Evolutionary conservation across 2,888 invertebrate species (phyloP), one percentile per base, ranked within the genome.

Genomic region (Meghimatium bilineatum): DNA sequence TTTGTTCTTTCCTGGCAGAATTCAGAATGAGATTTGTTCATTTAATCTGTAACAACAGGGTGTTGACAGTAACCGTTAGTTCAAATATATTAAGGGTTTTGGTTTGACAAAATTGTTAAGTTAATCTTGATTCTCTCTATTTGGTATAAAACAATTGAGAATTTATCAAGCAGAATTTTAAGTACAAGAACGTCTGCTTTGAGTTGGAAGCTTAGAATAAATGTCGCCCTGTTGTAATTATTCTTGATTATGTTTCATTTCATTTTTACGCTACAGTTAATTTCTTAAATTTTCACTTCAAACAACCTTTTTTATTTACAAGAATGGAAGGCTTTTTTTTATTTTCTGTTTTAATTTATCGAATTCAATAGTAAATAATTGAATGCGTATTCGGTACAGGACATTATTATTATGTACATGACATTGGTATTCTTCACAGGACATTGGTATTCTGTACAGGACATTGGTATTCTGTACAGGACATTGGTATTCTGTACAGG

Each of bases 121-220:
- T 71, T 36, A 14, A 38, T 71, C 23, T 38, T 71, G 1, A 26
- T 38, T 71, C 2, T 20, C 23, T 71, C 38, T 71, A 12, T 71
- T 71, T 38, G 1, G 38, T 36, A 6, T 26, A 10, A 8, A 36
- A 36, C 36, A 71, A 38, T 36, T 36, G 26, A 26, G 2, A 38
- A 71, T 71, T 71, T 71, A 71, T 71, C n/a, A 36, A 20, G 6
- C n/a, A 71, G n/a, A 38, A 71, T 71, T 26, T 38, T 26, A 71
- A 38, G 23, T 38, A 23, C 71, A 38, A 71, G 20, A 38, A 38
- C 29, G 20, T 1, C 23, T 23, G 38, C 6, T 26, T 38, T 71
- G 38, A 38, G 20, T 71, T 71, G 3, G 71, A 23, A 71, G 23
- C 38, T 8, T 12, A 2, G 38, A 36, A 38, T 38, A 38, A n/a